phyloP scores from a whole-genome alignment of 2,888 invertebrate genomes.

The Drosophila vallismaia region DNA sequence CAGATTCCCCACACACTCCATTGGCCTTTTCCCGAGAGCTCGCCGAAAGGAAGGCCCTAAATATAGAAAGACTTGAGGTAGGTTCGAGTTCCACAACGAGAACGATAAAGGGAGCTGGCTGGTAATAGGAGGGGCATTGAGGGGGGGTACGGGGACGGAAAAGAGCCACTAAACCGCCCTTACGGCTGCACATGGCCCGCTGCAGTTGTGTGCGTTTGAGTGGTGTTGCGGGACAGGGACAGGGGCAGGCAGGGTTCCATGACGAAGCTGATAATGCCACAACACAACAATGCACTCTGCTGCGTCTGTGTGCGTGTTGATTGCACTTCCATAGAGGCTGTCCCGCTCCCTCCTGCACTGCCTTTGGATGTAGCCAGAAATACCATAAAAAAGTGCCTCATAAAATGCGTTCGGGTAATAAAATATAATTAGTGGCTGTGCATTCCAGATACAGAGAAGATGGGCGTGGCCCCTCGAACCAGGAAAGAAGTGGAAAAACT shows the following conservation, averaged over 20 bases:
- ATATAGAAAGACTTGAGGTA: constrained; percentile 78
- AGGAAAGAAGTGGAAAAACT: constrained; percentile 6
- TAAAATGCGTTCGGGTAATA: constrained; percentile 53
- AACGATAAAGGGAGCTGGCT: constrained; percentile 12
- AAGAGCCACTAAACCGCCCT: constrained; percentile 32
- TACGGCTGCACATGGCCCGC: constrained; percentile 37
- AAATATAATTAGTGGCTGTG: constrained; percentile 66
- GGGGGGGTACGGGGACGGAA: not conserved
- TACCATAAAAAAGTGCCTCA: constrained; percentile 43
- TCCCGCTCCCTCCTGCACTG: not conserved
- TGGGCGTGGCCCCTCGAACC: constrained; percentile 9
- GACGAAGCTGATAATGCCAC: constrained; percentile 34
- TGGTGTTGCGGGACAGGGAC: constrained; percentile 10
- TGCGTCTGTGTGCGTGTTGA: constrained; percentile 17
- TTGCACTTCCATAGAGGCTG: constrained; percentile 23
- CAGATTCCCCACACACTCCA: constrained; percentile 4
- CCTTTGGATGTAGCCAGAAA: constrained; percentile 7
- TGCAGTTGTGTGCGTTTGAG: constrained; percentile 19
- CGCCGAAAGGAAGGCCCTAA: constrained; percentile 56
- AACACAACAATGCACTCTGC: constrained; percentile 19
- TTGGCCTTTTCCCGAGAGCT: not conserved
- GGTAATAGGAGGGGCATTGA: no score
- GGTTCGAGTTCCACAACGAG: constrained; percentile 53
- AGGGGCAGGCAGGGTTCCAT: constrained; percentile 29
- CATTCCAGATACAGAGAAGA: constrained; percentile 7